phyloP scores from a whole-genome alignment of 2,888 invertebrate species.

The Zygaena filipendulae region DNA sequence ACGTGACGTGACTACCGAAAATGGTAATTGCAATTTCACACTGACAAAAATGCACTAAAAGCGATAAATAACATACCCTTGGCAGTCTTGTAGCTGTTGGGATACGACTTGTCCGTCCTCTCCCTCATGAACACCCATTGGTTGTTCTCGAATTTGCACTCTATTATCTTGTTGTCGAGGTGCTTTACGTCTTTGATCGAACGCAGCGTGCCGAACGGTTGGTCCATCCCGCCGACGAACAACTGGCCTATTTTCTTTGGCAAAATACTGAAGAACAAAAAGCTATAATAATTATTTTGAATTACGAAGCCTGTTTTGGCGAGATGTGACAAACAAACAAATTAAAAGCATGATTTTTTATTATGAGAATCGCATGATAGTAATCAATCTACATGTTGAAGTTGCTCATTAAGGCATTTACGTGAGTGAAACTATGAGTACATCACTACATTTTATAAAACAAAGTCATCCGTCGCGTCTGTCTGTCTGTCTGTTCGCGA shows the following conservation, averaged over 20 bases:
- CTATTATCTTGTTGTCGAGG: slow-evolving; percentile 93
- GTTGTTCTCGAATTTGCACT: slow-evolving; percentile 86
- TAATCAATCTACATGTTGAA: background rate
- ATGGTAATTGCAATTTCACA: too few relatives aligned
- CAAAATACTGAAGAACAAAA: slow-evolving; percentile 66
- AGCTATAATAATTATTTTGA: background rate
- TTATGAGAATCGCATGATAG: background rate
- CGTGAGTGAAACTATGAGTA: too few relatives aligned
- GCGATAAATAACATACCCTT: slow-evolving; percentile 56
- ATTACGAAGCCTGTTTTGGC: slow-evolving; percentile 1
- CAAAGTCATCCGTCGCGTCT: too few relatives aligned
- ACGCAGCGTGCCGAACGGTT: slow-evolving; percentile 79
- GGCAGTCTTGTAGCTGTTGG: slow-evolving; percentile 91
- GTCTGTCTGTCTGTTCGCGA: too few relatives aligned
- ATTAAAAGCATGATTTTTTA: background rate
- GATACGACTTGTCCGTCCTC: slow-evolving; percentile 95
- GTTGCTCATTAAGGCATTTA: too few relatives aligned
- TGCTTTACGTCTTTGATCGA: slow-evolving; percentile 81
- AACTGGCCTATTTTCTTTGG: slow-evolving; percentile 77
- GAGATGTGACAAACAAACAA: slow-evolving; percentile 15
- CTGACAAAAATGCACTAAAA: too few relatives aligned
- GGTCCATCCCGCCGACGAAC: slow-evolving; percentile 78
- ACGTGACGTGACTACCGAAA: too few relatives aligned
- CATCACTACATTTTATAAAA: too few relatives aligned
- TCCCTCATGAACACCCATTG: slow-evolving; percentile 96